phyloP scores from a whole-genome alignment of 2,113 vertebrate genomes.

The Lepus timidus region DNA sequence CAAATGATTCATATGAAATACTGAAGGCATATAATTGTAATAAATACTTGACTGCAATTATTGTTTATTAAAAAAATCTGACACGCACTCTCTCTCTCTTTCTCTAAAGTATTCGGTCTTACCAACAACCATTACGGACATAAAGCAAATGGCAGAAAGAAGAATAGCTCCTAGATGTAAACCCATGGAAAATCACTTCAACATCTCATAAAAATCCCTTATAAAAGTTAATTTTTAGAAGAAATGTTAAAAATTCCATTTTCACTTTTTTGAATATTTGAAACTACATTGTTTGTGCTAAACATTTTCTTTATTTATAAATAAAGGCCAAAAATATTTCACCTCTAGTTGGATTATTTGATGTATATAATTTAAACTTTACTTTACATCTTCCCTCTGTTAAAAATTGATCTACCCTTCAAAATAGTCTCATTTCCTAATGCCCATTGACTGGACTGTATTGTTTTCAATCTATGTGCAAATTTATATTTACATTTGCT shows the following conservation, averaged over 20 bases:
- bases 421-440: neutral
- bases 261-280: constrained; percentile 39
- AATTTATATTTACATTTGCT: neutral
- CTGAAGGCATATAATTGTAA: neutral
- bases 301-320: constrained; percentile 59
- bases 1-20: neutral
- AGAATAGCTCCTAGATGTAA: neutral
- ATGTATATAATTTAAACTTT: neutral
- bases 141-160: constrained; percentile 42
- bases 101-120: constrained; percentile 50
- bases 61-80: neutral
- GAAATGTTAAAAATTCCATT: neutral
- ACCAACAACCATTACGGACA: constrained; percentile 60
- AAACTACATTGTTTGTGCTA: neutral
- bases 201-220: neutral
- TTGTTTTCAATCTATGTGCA: neutral
- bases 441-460: neutral
- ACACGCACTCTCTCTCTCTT: neutral
- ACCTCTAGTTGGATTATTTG: neutral
- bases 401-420: neutral
- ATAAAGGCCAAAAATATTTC: constrained; percentile 25
- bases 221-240: constrained; percentile 14
- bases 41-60: neutral
- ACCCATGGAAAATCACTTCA: neutral
- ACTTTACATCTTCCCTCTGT: neutral